Evolutionary conservation across 2,888 invertebrate genomes (phyloP).

Genomic region (Tipula vernalis): DNA sequence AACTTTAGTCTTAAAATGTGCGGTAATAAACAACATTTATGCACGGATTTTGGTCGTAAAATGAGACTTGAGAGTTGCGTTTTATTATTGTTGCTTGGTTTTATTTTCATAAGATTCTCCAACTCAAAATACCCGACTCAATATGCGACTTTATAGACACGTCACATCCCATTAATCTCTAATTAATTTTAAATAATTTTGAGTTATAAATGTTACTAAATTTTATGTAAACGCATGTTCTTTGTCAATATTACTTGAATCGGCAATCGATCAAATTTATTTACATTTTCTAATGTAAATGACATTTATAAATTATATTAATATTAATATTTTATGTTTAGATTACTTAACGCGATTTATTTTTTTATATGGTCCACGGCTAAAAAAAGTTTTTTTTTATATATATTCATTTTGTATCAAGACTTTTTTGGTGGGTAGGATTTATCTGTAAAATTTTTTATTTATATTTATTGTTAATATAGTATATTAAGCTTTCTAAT

Average conservation of each 20-base stretch:
- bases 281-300: background rate
- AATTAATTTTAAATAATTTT: background rate
- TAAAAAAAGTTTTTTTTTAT: background rate
- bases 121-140: background rate
- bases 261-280: background rate
- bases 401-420: background rate
- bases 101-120: no score
- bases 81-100: no score
- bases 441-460: background rate
- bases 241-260: background rate
- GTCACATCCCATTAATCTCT: background rate
- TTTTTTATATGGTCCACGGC: background rate
- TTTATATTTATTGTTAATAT: constrained; percentile 14
- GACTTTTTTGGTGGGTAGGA: background rate
- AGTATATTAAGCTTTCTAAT: background rate
- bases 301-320: background rate
- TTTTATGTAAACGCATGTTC: background rate
- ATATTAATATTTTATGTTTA: background rate
- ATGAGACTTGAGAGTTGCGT: no score
- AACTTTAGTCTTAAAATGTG: no score
- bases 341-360: background rate
- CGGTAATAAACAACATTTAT: no score
- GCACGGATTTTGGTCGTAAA: no score
- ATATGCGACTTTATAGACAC: background rate
- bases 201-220: background rate